A percentile compares a stretch with the other conserved stretches of the same genome.
Conservation (phyloP, 2,113 vertebrate genomes). For the Mesocricetus auratus region DNA sequence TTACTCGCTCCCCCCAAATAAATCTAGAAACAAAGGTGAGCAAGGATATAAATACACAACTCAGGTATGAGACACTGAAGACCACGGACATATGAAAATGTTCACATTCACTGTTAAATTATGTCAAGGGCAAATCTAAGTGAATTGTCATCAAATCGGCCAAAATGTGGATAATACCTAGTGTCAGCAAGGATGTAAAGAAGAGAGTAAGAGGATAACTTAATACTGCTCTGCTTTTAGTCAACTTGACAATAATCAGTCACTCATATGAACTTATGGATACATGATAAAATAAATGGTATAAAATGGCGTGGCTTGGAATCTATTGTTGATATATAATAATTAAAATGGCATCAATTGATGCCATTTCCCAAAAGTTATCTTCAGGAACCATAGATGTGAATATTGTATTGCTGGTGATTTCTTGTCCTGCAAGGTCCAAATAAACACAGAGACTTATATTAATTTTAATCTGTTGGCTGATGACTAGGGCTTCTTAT, state of each 20-base stretch:
- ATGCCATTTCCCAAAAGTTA: background rate
- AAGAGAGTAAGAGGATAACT: background rate
- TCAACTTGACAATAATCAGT: background rate
- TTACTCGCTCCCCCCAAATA: background rate
- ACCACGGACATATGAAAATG: background rate
- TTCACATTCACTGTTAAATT: background rate
- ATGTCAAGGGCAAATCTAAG: slow-evolving; percentile 8
- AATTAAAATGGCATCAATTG: background rate
- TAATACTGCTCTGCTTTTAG: background rate
- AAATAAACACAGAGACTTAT: too few species aligned
- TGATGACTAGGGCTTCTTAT: too few species aligned
- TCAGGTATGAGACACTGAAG: background rate
- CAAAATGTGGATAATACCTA: slow-evolving; percentile 25
- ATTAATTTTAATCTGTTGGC: too few species aligned
- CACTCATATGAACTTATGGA: background rate
- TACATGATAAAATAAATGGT: background rate
- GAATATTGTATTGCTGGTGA: background rate
- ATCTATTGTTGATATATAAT: background rate
- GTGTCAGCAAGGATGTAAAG: background rate
- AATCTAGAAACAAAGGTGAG: background rate
- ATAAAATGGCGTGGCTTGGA: background rate
- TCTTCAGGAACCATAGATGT: slow-evolving; percentile 5
- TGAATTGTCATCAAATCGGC: background rate
- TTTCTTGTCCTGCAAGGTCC: too few species aligned
- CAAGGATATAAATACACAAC: slow-evolving; percentile 8